Conservation (phyloP, 2,888 invertebrate species). For the Suillia variegata region DNA sequence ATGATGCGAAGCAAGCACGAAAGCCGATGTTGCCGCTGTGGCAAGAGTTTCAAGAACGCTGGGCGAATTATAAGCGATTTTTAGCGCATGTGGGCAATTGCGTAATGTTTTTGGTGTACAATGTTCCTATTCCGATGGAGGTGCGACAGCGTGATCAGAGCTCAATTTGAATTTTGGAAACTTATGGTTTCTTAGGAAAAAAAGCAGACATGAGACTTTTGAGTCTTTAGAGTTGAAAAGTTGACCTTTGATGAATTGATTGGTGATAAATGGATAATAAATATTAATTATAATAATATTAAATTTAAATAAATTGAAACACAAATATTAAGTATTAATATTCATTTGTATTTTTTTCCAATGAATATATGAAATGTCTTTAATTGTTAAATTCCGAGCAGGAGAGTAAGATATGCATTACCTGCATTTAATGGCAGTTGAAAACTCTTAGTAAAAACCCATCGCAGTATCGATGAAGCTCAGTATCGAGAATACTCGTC, state of each 20-base stretch:
- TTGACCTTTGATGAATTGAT: slow-evolving; percentile 31
- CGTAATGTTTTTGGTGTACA: slow-evolving; percentile 65
- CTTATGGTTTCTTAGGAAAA: not conserved
- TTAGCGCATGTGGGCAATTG: slow-evolving; percentile 65
- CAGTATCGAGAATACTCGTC: too few relatives aligned
- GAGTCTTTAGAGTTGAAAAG: too few relatives aligned
- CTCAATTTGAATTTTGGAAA: slow-evolving; percentile 17
- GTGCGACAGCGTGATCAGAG: slow-evolving; percentile 49
- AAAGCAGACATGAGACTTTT: too few relatives aligned
- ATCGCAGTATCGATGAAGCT: too few relatives aligned
- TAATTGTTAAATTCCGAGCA: too few relatives aligned
- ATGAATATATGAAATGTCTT: too few relatives aligned
- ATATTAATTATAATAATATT: slow-evolving; percentile 31
- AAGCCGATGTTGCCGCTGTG: slow-evolving; percentile 59
- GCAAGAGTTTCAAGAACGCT: slow-evolving; percentile 62
- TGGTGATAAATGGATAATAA: slow-evolving; percentile 54
- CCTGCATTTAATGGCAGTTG: too few relatives aligned
- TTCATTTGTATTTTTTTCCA: too few relatives aligned
- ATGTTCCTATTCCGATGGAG: slow-evolving; percentile 65
- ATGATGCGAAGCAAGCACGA: slow-evolving; percentile 20
- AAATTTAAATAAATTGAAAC: too few relatives aligned
- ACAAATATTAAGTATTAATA: too few relatives aligned
- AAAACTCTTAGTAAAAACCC: too few relatives aligned
- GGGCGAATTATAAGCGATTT: slow-evolving; percentile 63
- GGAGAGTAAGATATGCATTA: too few relatives aligned